Base-by-base conservation (phyloP, 2,113 vertebrate genomes). In the Pluvialis apricaria region DNA sequence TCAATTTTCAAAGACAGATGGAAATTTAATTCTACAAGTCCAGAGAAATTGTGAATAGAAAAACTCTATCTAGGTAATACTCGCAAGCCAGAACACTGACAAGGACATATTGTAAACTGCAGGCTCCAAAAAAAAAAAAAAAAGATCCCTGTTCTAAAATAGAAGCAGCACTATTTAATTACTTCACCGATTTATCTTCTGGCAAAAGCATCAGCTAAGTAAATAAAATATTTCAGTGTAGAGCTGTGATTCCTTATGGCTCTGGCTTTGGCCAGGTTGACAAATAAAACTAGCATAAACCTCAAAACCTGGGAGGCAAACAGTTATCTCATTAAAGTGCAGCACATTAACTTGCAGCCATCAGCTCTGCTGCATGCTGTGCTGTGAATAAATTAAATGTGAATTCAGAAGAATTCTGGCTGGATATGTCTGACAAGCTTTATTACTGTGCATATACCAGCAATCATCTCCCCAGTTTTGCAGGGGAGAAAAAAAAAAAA, bases 261-360 rank as follows among this genome's bases (percentile, higher is more conserved):
- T 92, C 64, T 54, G 42, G 61, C 73, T 96, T 94, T 94, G 84
- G 76, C 96, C 86, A 97, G 77, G 76, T 92, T 96, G 93, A 97
- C 88, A 97, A 95, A 97, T 93, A 97, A 95, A 97, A 96, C 88
- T 70, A 96, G 76, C 82, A 92, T 61, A 95, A 96, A 90, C 88
- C 82, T 96, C 55, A 93, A 97, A 94, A 97, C 88, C 92, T 95
- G 66, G 73, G 90, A 95, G 68, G 89, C 76, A 92, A 97, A 97
- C 82, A 92, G 94, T 98, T 98, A 97, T 96, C 94, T 97, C 96
- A 98, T 97, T 98, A 96, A 95, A 95, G 90, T 93, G 97, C 96
- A 98, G 91, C 72, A 97, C 95, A 97, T 97, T 97, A 97, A 97
- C 95, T 97, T 97, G 89, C 95, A 85, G 87, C 89, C 95, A 96